Conservation (phyloP, 2,113 vertebrate species). For the Nerophis lumbriciformis region DNA sequence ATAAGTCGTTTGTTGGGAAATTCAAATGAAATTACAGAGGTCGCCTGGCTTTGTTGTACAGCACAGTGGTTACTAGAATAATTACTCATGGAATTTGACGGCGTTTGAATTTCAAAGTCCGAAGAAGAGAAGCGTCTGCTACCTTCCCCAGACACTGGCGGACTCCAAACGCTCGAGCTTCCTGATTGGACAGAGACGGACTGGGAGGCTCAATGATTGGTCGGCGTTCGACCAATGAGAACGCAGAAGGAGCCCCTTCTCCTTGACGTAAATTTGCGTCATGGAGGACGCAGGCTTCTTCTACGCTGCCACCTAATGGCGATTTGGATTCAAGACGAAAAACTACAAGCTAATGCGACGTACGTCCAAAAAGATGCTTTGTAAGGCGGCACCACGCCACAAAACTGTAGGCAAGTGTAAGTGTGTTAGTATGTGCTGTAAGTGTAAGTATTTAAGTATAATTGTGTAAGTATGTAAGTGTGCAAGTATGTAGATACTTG, state of each 20-base stretch:
- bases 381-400: too few species aligned
- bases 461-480: too few species aligned
- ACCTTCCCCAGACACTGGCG: neutral
- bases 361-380: too few species aligned
- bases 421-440: too few species aligned
- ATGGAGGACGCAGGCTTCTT: neutral
- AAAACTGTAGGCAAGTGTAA: too few species aligned
- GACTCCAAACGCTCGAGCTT: neutral
- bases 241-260: neutral
- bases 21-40: too few species aligned
- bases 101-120: neutral
- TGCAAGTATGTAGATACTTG: too few species aligned
- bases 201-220: constrained; percentile 1
- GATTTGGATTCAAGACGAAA: neutral
- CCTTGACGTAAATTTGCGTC: neutral
- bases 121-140: neutral
- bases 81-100: neutral
- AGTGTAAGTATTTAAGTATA: too few species aligned
- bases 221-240: constrained; percentile 2
- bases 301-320: constrained; percentile 7
- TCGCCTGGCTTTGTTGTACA: too few species aligned
- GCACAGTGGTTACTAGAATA: neutral
- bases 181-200: constrained; percentile 21
- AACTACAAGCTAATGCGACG: too few species aligned
- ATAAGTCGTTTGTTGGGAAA: neutral